Conservation (phyloP, 2,113 vertebrate species). For the Aptenodytes patagonicus region DNA sequence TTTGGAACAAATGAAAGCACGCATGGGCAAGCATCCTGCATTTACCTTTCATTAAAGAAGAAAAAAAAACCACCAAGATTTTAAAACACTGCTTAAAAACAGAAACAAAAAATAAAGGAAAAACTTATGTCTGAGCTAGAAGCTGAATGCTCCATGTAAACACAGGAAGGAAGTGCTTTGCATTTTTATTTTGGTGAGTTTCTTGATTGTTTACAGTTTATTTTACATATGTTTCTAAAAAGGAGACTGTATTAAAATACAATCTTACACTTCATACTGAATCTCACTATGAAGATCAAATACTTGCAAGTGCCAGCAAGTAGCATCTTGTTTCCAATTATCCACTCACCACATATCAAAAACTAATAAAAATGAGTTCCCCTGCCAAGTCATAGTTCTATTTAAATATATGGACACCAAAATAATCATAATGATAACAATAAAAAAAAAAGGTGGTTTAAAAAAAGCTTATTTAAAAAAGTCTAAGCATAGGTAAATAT, state of each 20-base stretch:
- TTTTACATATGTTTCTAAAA: not conserved
- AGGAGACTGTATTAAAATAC: not conserved
- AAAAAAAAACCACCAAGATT: not conserved
- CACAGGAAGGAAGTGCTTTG: not conserved
- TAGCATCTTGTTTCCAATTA: slow-evolving; percentile 50
- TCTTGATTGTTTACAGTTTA: not conserved
- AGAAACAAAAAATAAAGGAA: not conserved
- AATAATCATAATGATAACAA: not conserved
- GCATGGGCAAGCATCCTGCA: not conserved
- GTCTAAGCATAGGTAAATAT: not conserved
- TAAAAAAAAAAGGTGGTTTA: not conserved
- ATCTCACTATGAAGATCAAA: slow-evolving; percentile 7
- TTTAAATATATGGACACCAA: not conserved
- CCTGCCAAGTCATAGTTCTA: not conserved
- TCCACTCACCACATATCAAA: not conserved
- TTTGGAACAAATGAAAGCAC: not conserved
- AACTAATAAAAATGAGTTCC: not conserved
- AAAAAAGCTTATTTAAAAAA: not conserved
- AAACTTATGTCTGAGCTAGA: not conserved
- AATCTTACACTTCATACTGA: not conserved
- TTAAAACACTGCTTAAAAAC: not conserved
- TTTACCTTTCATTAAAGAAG: not conserved
- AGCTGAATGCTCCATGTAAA: not conserved
- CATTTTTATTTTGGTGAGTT: not conserved
- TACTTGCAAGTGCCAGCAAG: slow-evolving; percentile 14